phyloP scores from a whole-genome alignment of 2,113 vertebrate species.

The Microcebus tavaratra region DNA sequence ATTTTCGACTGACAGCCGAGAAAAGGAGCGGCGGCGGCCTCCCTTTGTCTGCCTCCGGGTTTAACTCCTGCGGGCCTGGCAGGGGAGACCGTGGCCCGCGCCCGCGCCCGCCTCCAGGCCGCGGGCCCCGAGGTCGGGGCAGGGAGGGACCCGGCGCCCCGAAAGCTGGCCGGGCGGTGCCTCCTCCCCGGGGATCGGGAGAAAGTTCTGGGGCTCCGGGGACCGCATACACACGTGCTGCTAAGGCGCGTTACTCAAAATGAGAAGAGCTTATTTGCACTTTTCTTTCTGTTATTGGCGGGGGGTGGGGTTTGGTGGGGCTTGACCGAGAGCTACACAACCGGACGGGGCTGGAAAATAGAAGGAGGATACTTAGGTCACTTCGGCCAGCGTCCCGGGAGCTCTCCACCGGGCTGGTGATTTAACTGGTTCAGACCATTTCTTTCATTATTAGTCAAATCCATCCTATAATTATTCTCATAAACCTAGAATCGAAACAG shows the following conservation, averaged over 20 bases:
- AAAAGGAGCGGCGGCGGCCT: conserved; percentile 60
- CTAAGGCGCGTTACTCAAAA: background rate
- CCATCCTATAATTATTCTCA: background rate
- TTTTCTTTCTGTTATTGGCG: background rate
- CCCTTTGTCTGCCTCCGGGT: conserved; percentile 54
- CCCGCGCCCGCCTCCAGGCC: too few species aligned
- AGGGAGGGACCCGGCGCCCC: rapidly evolving
- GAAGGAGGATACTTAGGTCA: background rate
- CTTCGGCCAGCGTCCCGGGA: rapidly evolving
- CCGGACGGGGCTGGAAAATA: background rate
- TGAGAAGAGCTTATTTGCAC: background rate
- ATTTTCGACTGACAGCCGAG: conserved; percentile 84
- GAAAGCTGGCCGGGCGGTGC: background rate
- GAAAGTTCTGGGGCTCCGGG: background rate
- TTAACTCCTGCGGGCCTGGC: conserved; percentile 64
- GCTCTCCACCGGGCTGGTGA: background rate
- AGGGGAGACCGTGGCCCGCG: background rate
- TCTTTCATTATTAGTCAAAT: background rate
- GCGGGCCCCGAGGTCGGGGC: rapidly evolving
- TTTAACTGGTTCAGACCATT: background rate
- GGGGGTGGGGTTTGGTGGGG: too few species aligned
- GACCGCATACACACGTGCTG: background rate
- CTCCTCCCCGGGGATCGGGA: background rate
- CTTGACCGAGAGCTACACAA: background rate
- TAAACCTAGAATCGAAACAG: conserved; percentile 54